Conservation (phyloP, 2,888 invertebrate genomes). For the Trachelus stipa region DNA sequence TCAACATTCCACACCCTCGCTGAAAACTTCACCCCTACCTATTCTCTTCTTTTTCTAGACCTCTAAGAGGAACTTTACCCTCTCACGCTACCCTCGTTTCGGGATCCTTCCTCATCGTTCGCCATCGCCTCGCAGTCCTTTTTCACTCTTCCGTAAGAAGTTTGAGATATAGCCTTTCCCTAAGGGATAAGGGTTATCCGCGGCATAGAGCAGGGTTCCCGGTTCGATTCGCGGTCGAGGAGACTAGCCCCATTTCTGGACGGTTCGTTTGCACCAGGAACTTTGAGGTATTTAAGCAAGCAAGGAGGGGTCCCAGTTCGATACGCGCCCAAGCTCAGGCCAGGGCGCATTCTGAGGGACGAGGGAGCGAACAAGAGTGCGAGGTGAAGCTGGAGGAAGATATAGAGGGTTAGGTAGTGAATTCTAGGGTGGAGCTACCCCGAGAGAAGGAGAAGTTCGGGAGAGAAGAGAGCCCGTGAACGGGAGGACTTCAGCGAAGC, state of each 20-base stretch:
- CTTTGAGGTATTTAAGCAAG: constrained; percentile 44
- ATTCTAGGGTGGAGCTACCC: constrained; percentile 23
- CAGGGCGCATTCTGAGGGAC: constrained; percentile 13
- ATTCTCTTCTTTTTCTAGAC: not conserved
- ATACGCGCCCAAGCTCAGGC: constrained; percentile 34
- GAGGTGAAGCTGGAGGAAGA: constrained; percentile 31
- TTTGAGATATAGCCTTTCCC: not conserved
- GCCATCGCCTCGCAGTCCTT: not conserved
- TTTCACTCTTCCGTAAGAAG: not conserved
- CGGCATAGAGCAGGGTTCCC: not conserved
- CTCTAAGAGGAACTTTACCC: not conserved
- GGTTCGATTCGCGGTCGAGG: constrained; percentile 37
- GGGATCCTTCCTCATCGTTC: not conserved
- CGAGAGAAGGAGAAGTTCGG: constrained; percentile 32
- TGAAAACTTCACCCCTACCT: not conserved
- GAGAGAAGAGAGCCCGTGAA: constrained; percentile 42
- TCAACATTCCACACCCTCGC: not conserved
- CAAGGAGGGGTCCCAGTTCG: constrained; percentile 43
- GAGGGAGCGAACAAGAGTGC: constrained; percentile 27
- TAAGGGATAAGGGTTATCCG: not conserved
- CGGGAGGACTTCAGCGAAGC: constrained; percentile 57
- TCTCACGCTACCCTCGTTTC: not conserved
- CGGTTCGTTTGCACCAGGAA: constrained; percentile 52
- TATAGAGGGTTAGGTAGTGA: constrained; percentile 21
- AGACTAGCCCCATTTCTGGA: constrained; percentile 40